Evolutionary conservation across 92 coral and sea anemone genomes (phyloP).

Genomic region (Scolanthus callimorphus): DNA sequence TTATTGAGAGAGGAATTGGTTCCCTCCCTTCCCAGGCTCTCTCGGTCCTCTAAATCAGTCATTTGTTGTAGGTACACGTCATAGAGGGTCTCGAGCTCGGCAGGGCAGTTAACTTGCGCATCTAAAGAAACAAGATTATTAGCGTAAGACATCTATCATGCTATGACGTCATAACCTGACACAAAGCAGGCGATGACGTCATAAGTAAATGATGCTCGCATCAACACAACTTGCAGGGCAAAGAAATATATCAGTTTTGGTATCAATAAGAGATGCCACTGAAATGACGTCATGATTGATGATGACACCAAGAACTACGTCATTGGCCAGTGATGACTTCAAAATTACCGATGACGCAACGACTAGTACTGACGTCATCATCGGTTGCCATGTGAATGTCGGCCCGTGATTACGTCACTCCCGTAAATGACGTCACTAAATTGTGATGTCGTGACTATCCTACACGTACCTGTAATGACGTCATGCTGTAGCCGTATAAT

Average conservation of each 20-base stretch:
- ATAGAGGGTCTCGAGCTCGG: slow-evolving; percentile 73
- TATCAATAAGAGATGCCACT: neutral
- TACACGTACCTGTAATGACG: slow-evolving; percentile 76
- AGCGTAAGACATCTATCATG: too few relatives aligned
- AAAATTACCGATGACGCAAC: neutral
- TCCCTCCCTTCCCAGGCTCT: slow-evolving; percentile 29
- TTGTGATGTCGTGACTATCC: too few relatives aligned
- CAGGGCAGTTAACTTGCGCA: slow-evolving; percentile 48
- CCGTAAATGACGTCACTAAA: too few relatives aligned
- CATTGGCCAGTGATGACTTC: neutral
- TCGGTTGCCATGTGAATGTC: too few relatives aligned
- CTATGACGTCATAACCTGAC: too few relatives aligned
- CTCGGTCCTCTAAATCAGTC: slow-evolving; percentile 55
- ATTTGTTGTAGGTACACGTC: slow-evolving; percentile 72
- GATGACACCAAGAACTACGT: too few relatives aligned
- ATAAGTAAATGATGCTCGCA: too few relatives aligned
- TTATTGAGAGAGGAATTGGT: slow-evolving; percentile 22
- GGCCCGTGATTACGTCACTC: too few relatives aligned
- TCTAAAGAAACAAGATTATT: too few relatives aligned
- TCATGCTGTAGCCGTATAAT: slow-evolving; percentile 76
- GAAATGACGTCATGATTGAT: neutral
- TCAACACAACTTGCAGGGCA: too few relatives aligned
- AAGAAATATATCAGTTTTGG: slow-evolving; percentile 19
- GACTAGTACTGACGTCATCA: too few relatives aligned
- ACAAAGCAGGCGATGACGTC: too few relatives aligned